Conservation (phyloP, 2,113 vertebrate genomes). For the Psilopogon haemacephalus region DNA sequence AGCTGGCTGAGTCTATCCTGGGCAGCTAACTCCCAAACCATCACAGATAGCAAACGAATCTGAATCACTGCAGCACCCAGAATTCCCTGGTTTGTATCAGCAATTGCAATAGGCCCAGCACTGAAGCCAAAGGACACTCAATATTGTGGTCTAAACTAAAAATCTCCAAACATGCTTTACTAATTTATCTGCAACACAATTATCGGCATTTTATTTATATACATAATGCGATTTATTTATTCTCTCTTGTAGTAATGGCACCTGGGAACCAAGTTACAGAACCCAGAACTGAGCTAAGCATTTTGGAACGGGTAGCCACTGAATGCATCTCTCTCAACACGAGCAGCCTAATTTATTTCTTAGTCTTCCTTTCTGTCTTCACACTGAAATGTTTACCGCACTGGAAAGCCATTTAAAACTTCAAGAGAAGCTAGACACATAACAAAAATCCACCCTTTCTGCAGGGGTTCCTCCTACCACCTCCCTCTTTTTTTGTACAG, state of each 20-base stretch:
- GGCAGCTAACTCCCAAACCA: too few species aligned
- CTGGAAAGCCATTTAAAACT: slow-evolving; percentile 59
- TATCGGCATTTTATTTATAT: slow-evolving; percentile 16
- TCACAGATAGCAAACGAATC: not conserved
- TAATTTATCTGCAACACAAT: slow-evolving; percentile 42
- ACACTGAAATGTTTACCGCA: slow-evolving; percentile 58
- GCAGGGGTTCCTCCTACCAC: not conserved
- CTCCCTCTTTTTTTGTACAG: slow-evolving; percentile 1
- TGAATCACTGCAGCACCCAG: not conserved
- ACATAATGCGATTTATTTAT: slow-evolving; percentile 28
- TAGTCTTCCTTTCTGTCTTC: slow-evolving; percentile 52
- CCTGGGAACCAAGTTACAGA: slow-evolving; percentile 13
- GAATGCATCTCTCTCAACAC: slow-evolving; percentile 40
- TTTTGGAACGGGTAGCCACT: slow-evolving; percentile 5
- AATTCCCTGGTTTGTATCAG: not conserved
- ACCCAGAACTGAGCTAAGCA: not conserved
- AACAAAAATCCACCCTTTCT: slow-evolving; percentile 29
- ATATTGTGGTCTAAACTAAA: not conserved
- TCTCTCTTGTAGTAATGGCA: slow-evolving; percentile 28
- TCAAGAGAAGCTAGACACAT: slow-evolving; percentile 45
- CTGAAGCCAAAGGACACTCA: not conserved
- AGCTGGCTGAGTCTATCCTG: too few species aligned
- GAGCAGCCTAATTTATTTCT: slow-evolving; percentile 57
- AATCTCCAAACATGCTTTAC: not conserved
- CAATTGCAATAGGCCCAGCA: not conserved